phyloP scores from a whole-genome alignment of 30 jellyfish, hydroid and myxozoan genomes.

The Hydractinia symbiolongicarpus region DNA sequence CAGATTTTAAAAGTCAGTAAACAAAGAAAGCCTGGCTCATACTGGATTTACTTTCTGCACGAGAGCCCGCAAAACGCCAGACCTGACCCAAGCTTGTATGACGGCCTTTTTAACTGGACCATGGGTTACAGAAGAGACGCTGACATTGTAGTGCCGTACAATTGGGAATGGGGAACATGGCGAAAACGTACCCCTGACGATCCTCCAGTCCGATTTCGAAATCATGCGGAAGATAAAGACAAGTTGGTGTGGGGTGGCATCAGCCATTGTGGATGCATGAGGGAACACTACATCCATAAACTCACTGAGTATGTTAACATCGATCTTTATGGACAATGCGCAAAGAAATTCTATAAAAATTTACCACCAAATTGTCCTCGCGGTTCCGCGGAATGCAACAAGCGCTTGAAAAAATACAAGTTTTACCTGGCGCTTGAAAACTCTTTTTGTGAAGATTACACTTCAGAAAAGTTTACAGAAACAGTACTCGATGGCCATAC shows the following conservation, averaged over 20 bases:
- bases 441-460: constrained; percentile 64
- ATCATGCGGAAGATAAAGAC: constrained; percentile 70
- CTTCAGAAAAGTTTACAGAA: constrained; percentile 53
- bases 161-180: constrained; percentile 98
- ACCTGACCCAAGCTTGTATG: constrained; percentile 59
- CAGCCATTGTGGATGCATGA: constrained; percentile 78
- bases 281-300: constrained; percentile 62
- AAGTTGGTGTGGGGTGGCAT: constrained; percentile 52
- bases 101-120: constrained; percentile 83
- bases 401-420: constrained; percentile 50
- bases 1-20: constrained; percentile 26
- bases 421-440: constrained; percentile 78
- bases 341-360: constrained; percentile 45
- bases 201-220: constrained; percentile 9
- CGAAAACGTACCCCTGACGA: constrained; percentile 28
- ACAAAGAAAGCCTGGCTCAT: constrained; percentile 38
- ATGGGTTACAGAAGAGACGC: constrained; percentile 69
- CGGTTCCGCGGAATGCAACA: constrained; percentile 39
- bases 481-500: constrained; percentile 59
- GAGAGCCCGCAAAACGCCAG: constrained; percentile 61
- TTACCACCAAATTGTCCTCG: constrained; percentile 45
- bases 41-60: constrained; percentile 74
- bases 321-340: constrained; percentile 72
- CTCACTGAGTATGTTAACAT: constrained; percentile 48
- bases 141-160: constrained; percentile 72